Evolutionary conservation across 1,140 invertebrate genomes (phyloP), one percentile per base, ranked within the genome.

Genomic region (Aphaenogaster floridana): DNA sequence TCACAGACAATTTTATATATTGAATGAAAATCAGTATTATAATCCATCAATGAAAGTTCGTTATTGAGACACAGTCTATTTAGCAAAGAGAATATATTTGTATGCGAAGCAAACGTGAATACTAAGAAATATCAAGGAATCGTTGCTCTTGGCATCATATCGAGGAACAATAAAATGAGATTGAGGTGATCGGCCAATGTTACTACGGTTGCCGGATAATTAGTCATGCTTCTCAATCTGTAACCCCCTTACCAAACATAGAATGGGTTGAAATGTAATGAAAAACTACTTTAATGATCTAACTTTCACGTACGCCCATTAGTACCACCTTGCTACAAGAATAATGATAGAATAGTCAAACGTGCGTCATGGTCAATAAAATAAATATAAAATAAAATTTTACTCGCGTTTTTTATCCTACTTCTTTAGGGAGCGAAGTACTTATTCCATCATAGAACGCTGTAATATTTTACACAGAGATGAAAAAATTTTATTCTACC

Each of bases 201-300:
- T 50, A 76, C 28, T 28, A 48, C n/a, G 54, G 42, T 74, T 74
- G 69, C 42, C 17, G 4, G 11, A 61, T 63, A 84, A 61, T 21
- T 76, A 74, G 42, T 84, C 42, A 61, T 13, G 69, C 42, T 84
- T 76, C 63, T 84, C 15, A 45, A 52, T 28, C 52, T 15, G 42
- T 39, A 72, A 87, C 17, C 11, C 11, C 61, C 48, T 86, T 71
- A 54, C n/a, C 83, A 61, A 63, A 48, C 50, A 1, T 42, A 36
- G n/a, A 17, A 39, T 21, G 15, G n/a, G 7, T 45, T 64, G 48
- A 45, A 69, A 45, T 59, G 34, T 83, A 64, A 39, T 59, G 77
- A 87, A 89, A 89, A 68, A 81, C 61, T 71, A 28, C 34, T 59
- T 87, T 89, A 89, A 90, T 86, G 59, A 77, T 48, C 17, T 21